Evolutionary conservation across 2,888 invertebrate species (phyloP).

Genomic region (Conistra vaccinii): DNA sequence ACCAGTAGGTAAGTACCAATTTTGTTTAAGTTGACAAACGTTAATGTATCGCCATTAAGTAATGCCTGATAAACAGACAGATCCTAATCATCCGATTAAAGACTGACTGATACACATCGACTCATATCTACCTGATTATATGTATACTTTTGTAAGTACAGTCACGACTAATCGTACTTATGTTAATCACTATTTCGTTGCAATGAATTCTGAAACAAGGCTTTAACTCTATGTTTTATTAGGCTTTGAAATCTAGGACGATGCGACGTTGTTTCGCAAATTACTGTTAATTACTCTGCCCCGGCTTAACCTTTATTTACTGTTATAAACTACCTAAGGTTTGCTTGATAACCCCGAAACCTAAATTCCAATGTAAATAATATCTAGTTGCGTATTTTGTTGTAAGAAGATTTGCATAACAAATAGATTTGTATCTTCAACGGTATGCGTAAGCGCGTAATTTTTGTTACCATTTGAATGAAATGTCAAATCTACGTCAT

Average conservation of each 20-base stretch:
- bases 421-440: slow-evolving; percentile 7
- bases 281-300: slow-evolving; percentile 35
- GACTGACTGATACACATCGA: slow-evolving; percentile 19
- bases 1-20: no score
- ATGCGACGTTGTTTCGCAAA: slow-evolving; percentile 8
- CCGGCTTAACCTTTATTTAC: slow-evolving; percentile 32
- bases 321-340: background rate
- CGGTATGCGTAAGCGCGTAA: slow-evolving; percentile 40
- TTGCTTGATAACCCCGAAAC: slow-evolving; percentile 23
- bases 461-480: slow-evolving; percentile 18
- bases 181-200: background rate
- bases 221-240: slow-evolving; percentile 31
- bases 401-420: background rate
- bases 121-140: slow-evolving; percentile 1
- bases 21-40: no score
- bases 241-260: background rate
- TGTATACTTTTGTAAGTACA: slow-evolving; percentile 18
- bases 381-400: background rate
- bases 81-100: slow-evolving; percentile 10
- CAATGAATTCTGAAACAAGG: slow-evolving; percentile 13
- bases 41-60: background rate
- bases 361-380: slow-evolving; percentile 13
- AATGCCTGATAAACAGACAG: background rate
- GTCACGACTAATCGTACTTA: slow-evolving; percentile 8
- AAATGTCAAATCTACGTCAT: slow-evolving; percentile 10